Evolutionary conservation across 2,888 invertebrate genomes (phyloP), one percentile per base, ranked within the genome.

Genomic region (Chironomus riparius): DNA sequence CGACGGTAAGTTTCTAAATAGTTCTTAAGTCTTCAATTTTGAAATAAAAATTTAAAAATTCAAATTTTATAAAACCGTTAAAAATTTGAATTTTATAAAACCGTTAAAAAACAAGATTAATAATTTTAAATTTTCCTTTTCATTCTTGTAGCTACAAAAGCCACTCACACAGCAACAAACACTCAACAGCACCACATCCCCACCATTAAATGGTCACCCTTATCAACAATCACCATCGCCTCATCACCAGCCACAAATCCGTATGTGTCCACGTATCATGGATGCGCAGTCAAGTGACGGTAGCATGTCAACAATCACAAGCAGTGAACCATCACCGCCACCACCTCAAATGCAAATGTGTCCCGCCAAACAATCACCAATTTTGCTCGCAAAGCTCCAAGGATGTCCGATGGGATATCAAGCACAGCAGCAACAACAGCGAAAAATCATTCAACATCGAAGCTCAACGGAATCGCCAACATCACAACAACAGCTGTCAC

Each of bases 211-310:
- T 10, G 12, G 12, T 22, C 24, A 65, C 21, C 24, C 24, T 12
- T 13, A 65, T 22, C 21, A 65, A 13, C 65, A 65, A 21, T 13
- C 65, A 65, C 65, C 65, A 12, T 21, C 65, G 21, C 65, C n/a
- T 56, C 56, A 56, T 4, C 56, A 24, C 10, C 65, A 65, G 3
- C 24, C 65, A 2, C 22, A 21, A 21, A 24, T 84, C 93, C 93
- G 28, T 94, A 94, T 83, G 94, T 91, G 80, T 92, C 92, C 83
- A 88, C 88, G 74, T 88, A 89, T 13, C 92, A 92, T 80, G 84
- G 86, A 65, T n/a, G 56, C 72, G 6, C 61, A 61, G 15, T 47
- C 47, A 68, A 61, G 61, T 18, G 74, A 74, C 21, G 48, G 38
- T 38, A 65, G 74, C 22, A 65, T 68, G 47, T 47, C 65, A 7